Evolutionary conservation across 1,140 invertebrate genomes (phyloP).

Genomic region (Drosophila mojavensis): DNA sequence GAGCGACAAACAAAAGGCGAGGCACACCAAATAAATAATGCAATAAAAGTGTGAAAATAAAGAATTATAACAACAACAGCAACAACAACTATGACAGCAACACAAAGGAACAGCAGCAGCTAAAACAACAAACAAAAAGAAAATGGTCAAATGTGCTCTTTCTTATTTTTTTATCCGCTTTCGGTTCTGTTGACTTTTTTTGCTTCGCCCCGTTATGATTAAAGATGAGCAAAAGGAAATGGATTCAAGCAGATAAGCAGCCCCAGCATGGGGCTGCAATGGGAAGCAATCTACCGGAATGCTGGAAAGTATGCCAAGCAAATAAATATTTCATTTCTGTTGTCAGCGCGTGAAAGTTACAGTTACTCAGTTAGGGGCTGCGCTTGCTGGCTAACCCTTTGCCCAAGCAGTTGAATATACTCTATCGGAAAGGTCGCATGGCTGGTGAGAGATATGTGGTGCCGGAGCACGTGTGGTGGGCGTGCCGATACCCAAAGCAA

Average conservation of each 20-base stretch:
- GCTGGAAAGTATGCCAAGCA: slow-evolving; percentile 31
- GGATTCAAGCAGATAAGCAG: slow-evolving; percentile 30
- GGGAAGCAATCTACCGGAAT: slow-evolving; percentile 1
- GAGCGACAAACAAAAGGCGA: slow-evolving; percentile 18
- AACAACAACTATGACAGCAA: slow-evolving; percentile 1
- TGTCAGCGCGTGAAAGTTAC: slow-evolving; percentile 30
- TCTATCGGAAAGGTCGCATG: slow-evolving; percentile 23
- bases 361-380: neutral
- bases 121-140: slow-evolving; percentile 18
- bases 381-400: slow-evolving; percentile 22
- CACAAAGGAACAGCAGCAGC: slow-evolving; percentile 6
- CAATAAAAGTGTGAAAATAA: slow-evolving; percentile 55
- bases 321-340: slow-evolving; percentile 42
- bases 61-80: slow-evolving; percentile 19
- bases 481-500: slow-evolving; percentile 56
- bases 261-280: neutral
- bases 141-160: slow-evolving; percentile 25
- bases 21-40: slow-evolving; percentile 50
- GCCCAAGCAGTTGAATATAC: slow-evolving; percentile 13
- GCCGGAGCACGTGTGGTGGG: slow-evolving; percentile 26
- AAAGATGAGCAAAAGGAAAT: slow-evolving; percentile 25
- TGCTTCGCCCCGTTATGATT: slow-evolving; percentile 12
- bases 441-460: slow-evolving; percentile 5
- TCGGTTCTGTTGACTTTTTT: slow-evolving; percentile 9
- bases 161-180: slow-evolving; percentile 26